Conservation (phyloP, 2,888 invertebrate species). For the Nemoura dubitans region DNA sequence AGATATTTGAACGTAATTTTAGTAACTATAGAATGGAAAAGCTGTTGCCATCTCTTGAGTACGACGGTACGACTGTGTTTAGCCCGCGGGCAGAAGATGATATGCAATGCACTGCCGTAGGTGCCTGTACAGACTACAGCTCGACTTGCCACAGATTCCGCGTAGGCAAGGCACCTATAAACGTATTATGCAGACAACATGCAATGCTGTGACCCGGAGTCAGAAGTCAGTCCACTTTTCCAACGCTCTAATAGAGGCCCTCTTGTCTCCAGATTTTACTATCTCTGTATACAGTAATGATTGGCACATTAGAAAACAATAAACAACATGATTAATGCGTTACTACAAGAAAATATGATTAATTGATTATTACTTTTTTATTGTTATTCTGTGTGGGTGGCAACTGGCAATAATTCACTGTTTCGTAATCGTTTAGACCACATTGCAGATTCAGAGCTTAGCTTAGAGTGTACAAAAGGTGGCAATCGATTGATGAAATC, state of each 20-base stretch:
- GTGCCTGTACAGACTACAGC: background rate
- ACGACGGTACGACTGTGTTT: too few relatives aligned
- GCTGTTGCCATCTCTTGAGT: background rate
- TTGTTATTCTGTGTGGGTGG: background rate
- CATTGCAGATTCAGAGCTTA: background rate
- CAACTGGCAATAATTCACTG: background rate
- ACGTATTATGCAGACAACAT: background rate
- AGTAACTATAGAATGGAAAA: background rate
- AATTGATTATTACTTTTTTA: background rate
- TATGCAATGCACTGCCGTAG: background rate
- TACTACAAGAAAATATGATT: background rate
- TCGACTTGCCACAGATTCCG: background rate
- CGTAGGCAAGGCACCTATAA: background rate
- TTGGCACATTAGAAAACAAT: conserved; percentile 12
- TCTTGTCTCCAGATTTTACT: background rate
- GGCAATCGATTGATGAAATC: background rate
- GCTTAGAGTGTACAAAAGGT: background rate
- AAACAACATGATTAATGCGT: background rate
- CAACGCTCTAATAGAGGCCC: background rate
- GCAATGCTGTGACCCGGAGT: background rate
- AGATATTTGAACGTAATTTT: background rate
- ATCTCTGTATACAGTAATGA: background rate
- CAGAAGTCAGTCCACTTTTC: background rate
- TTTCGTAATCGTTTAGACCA: background rate
- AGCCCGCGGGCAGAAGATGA: background rate